phyloP scores from a whole-genome alignment of 2,888 invertebrate genomes.

The Heliconius aoede region DNA sequence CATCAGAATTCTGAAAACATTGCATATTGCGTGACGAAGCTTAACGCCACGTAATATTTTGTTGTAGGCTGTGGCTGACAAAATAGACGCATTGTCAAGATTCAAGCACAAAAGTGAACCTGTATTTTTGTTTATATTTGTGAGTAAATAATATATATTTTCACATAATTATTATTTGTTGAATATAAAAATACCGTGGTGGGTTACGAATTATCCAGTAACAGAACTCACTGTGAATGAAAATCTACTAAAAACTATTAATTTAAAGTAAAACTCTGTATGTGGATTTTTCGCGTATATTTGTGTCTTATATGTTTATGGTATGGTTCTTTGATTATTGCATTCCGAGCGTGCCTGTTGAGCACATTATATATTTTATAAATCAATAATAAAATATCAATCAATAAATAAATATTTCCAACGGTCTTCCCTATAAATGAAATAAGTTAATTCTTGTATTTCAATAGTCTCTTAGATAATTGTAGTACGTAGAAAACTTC shows the following conservation, averaged over 20 bases:
- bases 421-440: neutral
- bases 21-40: too few relatives aligned
- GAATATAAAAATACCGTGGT: neutral
- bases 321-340: too few relatives aligned
- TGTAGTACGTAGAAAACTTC: too few relatives aligned
- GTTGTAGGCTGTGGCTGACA: conserved; percentile 82
- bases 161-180: neutral
- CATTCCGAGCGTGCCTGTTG: too few relatives aligned
- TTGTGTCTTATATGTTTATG: neutral
- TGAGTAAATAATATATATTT: conserved; percentile 50
- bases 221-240: neutral
- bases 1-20: too few relatives aligned
- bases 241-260: neutral
- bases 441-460: too few relatives aligned
- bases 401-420: too few relatives aligned
- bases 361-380: too few relatives aligned
- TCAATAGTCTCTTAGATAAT: too few relatives aligned
- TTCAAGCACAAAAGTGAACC: conserved; percentile 88
- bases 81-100: conserved; percentile 82
- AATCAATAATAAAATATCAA: too few relatives aligned
- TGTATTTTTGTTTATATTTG: conserved; percentile 86
- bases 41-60: neutral
- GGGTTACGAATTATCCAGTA: neutral
- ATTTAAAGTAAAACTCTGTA: neutral
- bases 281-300: neutral